A percentile compares a stretch with the other conserved stretches of the same genome.
phyloP scores from a whole-genome alignment of 2,888 invertebrate species.

The Rhopalosiphum nymphaeae region DNA sequence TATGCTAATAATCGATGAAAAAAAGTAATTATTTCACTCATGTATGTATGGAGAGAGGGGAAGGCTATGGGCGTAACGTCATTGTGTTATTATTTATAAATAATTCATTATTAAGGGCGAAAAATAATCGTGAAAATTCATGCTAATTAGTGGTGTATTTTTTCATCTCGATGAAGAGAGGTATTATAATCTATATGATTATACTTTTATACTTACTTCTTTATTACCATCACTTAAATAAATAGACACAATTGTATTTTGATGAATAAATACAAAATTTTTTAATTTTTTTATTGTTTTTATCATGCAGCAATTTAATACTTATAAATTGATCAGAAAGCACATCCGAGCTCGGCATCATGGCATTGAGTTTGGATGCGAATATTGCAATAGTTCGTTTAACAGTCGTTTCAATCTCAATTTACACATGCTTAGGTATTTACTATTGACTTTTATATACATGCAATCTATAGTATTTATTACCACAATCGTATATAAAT shows the following conservation, averaged over 20 bases:
- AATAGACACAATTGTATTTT: not conserved
- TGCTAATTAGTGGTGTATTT: not conserved
- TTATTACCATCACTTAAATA: not conserved
- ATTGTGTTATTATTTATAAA: not conserved
- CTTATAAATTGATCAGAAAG: constrained; percentile 79
- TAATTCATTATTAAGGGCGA: not conserved
- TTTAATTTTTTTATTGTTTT: not conserved
- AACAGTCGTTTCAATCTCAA: constrained; percentile 80
- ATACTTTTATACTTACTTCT: not conserved
- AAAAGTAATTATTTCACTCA: not conserved
- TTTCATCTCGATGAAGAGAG: not conserved
- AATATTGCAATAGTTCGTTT: constrained; percentile 78
- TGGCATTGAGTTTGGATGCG: constrained; percentile 78
- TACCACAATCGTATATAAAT: not conserved
- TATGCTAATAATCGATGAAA: not conserved
- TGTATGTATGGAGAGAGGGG: not conserved
- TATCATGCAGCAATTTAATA: constrained; percentile 68
- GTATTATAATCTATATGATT: not conserved
- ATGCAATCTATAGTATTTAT: not conserved
- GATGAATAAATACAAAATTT: not conserved
- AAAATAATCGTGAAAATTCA: not conserved
- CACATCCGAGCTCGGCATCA: constrained; percentile 83
- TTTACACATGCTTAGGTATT: constrained; percentile 78
- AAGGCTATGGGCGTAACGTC: not conserved
- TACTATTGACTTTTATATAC: not conserved